Percentiles rank a stretch among this genome's conserved stretches.
Evolutionary conservation across 2,113 vertebrate species (phyloP).

Genomic region (Austrofundulus limnaeus): DNA sequence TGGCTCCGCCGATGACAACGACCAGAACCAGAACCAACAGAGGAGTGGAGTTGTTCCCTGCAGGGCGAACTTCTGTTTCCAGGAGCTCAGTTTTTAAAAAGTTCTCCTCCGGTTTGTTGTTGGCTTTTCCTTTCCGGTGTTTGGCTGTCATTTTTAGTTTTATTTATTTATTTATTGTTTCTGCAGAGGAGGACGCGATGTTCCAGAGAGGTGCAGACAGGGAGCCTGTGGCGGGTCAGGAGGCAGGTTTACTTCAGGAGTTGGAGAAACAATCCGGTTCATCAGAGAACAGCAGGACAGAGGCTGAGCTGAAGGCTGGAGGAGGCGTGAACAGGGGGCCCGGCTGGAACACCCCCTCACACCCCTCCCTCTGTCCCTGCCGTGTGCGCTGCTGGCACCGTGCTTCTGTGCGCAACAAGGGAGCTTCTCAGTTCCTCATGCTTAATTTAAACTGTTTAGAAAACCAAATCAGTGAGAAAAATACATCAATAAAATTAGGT

Average conservation of each 20-base stretch:
- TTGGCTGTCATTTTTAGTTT: slow-evolving; percentile 73
- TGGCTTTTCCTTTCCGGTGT: slow-evolving; percentile 75
- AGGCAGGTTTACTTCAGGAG: slow-evolving; percentile 13
- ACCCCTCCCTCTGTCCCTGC: background rate
- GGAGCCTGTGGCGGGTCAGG: background rate
- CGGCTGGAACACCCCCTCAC: slow-evolving; percentile 3
- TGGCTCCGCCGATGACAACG: slow-evolving; percentile 51
- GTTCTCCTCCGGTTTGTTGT: slow-evolving; percentile 73
- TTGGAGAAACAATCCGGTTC: background rate
- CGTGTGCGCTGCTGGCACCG: slow-evolving; percentile 44
- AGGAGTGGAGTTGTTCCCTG: slow-evolving; percentile 33
- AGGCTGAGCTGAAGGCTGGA: slow-evolving; percentile 36
- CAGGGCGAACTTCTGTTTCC: slow-evolving; percentile 57
- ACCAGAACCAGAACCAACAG: slow-evolving; percentile 57
- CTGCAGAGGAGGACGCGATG: slow-evolving; percentile 56
- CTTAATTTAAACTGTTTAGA: too few species aligned
- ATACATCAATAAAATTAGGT: too few species aligned
- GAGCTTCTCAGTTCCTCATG: background rate
- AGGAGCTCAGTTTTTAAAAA: slow-evolving; percentile 58
- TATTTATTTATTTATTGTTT: background rate
- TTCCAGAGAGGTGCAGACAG: slow-evolving; percentile 36
- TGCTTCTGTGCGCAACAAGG: slow-evolving; percentile 11
- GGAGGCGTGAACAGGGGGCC: slow-evolving; percentile 56
- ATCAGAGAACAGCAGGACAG: background rate
- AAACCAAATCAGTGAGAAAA: too few species aligned